phyloP scores from a whole-genome alignment of 2,888 invertebrate genomes.

The Tiphia femorata region DNA sequence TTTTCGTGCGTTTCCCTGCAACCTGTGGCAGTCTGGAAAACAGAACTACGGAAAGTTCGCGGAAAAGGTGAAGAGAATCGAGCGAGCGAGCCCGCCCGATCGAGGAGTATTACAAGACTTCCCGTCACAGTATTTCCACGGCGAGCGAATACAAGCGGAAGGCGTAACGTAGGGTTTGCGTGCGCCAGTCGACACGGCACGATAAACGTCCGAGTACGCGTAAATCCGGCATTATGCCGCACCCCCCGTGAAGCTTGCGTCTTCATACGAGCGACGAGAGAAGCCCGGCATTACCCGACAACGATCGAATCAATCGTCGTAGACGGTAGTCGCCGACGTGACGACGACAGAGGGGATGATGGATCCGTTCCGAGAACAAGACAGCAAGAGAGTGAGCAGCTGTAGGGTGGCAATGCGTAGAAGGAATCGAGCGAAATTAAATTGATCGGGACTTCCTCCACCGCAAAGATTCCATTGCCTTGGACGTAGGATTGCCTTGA shows the following conservation, averaged over 20 bases:
- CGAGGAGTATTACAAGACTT: too few species aligned
- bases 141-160: too few species aligned
- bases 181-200: constrained; percentile 42
- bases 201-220: constrained; percentile 56
- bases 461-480: too few species aligned
- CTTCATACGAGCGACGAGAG: constrained; percentile 23
- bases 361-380: neutral
- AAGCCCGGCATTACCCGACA: constrained; percentile 3
- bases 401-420: too few species aligned
- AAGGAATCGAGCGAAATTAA: too few species aligned
- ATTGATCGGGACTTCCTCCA: too few species aligned
- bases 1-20: too few species aligned
- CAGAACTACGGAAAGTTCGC: neutral
- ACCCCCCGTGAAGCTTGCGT: constrained; percentile 16
- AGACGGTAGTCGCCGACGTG: neutral
- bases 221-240: constrained; percentile 44
- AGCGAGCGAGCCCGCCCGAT: too few species aligned
- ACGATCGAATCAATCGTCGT: constrained; percentile 27
- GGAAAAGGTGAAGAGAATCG: neutral
- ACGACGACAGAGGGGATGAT: constrained; percentile 7
- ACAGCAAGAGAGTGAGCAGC: too few species aligned
- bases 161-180: constrained; percentile 49
- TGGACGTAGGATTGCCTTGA: too few species aligned
- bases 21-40: too few species aligned
- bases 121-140: too few species aligned